These are phyloP conservation scores for Rhorus exstirpatorius DNA, from an alignment of 2,888 invertebrate species.

Conservation along the genomic window DNA sequence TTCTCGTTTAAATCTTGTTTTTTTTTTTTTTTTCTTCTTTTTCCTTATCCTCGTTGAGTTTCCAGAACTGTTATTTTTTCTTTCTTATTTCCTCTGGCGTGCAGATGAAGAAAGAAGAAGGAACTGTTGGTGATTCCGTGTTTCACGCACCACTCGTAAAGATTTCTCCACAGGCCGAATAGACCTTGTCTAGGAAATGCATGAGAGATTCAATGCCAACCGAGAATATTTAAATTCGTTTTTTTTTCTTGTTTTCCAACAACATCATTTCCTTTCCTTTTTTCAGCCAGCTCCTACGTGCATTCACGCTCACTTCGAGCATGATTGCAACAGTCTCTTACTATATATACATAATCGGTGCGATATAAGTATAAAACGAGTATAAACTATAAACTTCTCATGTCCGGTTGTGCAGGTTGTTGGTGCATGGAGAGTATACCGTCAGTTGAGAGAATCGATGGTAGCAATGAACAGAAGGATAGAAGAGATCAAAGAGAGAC, in stretches of 20 bases:
- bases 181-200: constrained; percentile 35
- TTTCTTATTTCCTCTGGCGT: constrained; percentile 5
- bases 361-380: constrained; percentile 27
- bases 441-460: constrained; percentile 48
- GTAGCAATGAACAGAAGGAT: constrained; percentile 52
- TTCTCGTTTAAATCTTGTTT: not conserved
- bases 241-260: constrained; percentile 24
- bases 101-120: not conserved
- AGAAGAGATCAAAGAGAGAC: constrained; percentile 35
- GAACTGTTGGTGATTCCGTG: constrained; percentile 30
- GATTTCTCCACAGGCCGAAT: constrained; percentile 51
- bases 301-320: constrained; percentile 41
- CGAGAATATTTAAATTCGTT: constrained; percentile 41
- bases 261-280: constrained; percentile 14
- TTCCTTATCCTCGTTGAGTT: constrained; percentile 14
- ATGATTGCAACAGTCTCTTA: constrained; percentile 49
- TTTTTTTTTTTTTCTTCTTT: not conserved
- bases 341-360: constrained; percentile 8
- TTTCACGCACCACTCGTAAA: constrained; percentile 56
- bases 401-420: constrained; percentile 52
- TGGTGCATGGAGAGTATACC: constrained; percentile 39
- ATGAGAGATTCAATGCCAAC: constrained; percentile 42
- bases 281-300: constrained; percentile 9
- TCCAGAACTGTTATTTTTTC: constrained; percentile 13
- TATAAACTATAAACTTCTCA: constrained; percentile 60